Evolutionary conservation across 2,797 vertebrate genomes (phyloP), one percentile per base, ranked within the genome.

Genomic region (Liparis tanakae): DNA sequence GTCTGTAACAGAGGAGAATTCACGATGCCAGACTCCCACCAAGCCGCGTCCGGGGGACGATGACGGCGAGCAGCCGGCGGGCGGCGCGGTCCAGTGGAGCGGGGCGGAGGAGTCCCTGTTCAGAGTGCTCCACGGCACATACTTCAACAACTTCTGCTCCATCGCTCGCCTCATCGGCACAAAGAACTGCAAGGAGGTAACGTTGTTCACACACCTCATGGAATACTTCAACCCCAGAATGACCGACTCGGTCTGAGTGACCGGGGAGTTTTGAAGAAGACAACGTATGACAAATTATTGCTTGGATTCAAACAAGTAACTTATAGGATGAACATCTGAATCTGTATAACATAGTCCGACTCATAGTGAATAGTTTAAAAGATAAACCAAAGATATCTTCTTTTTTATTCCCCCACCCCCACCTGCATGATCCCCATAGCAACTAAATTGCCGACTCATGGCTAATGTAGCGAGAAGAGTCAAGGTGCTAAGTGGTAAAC

Each of bases 81-180:
- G 96, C 80, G 89, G 94, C 0, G 87, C 81, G 75, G 94, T 95
- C 3, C 95, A 97, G 86, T 99, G 98, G 97, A 96, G 95, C 0
- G 97, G 97, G 18, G 97, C 97, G 0, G 98, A 99, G 89, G 97
- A 99, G 88, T 98, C 97, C 0, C 97, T 99, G 13, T 99, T 99
- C 86, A 95, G 98, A 1, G 98, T 99, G 74, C 96, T 99, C 76
- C 97, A 98, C 1, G 97, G 98, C 76, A 99, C 97, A 17, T 99
- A 99, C 88, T 98, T 96, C 94, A 99, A 99, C 95, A 99, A 99
- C 93, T 99, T 99, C 95, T 99, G 98, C 88, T 98, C 97, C 10
- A 99, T 99, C 2, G 96, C 97, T 65, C 94, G 96, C 46, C 97
- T 99, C 62, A 96, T 99, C 73, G 96, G 96, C 51, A 97, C 97